A percentile compares a stretch with the other conserved stretches of the same genome.
Conservation (phyloP, 2,797 vertebrate genomes). For the Pantherophis alleghaniensis region DNA sequence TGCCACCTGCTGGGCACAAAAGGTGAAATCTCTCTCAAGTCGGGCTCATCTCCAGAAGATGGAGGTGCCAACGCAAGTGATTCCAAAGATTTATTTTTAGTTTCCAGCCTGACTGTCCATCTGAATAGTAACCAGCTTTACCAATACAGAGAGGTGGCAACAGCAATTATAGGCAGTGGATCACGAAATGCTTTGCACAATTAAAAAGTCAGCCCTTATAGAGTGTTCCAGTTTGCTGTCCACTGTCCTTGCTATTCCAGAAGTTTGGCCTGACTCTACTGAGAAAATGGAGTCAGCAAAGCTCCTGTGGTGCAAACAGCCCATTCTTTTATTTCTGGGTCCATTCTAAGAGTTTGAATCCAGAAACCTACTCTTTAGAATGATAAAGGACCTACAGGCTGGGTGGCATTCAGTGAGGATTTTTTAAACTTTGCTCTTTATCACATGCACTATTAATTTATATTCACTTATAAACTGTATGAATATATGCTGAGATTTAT, state of each 20-base stretch:
- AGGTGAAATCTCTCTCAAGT: neutral
- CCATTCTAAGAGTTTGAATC: neutral
- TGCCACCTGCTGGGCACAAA: neutral
- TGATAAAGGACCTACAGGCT: neutral
- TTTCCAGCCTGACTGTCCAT: neutral
- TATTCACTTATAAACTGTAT: neutral
- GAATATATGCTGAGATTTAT: neutral
- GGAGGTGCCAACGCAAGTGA: neutral
- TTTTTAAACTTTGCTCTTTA: neutral
- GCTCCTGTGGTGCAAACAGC: neutral
- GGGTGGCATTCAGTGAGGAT: neutral
- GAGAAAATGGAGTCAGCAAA: neutral
- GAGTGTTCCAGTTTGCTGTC: neutral
- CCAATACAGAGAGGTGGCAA: neutral
- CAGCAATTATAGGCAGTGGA: neutral
- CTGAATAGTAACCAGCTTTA: neutral
- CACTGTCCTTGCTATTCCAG: neutral
- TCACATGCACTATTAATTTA: neutral
- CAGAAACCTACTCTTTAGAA: neutral
- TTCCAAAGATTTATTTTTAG: neutral
- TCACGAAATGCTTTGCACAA: neutral
- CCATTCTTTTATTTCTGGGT: neutral
- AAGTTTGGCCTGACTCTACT: neutral
- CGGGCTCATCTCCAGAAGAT: neutral
- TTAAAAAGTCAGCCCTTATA: neutral